Base-by-base conservation (phyloP, 2,797 vertebrate genomes). In the Sus cebifrons region DNA sequence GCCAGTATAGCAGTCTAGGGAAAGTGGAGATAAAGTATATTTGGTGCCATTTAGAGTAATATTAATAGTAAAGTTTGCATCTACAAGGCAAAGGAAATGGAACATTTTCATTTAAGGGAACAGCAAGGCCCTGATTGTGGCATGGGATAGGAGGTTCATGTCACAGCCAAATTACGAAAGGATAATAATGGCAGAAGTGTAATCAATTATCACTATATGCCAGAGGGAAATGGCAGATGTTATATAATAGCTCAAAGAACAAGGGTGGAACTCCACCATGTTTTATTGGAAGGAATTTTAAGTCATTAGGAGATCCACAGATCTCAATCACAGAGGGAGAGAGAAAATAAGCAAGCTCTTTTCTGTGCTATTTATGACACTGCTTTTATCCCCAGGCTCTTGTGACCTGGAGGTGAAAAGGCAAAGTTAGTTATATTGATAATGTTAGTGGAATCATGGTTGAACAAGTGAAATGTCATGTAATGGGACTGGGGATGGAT, bases 241-340 rank as follows among this genome's bases (percentile, higher is more conserved):
- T 79, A 49, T 36, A 15, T 12, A 8, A 75, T 75, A 89, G 14
- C 20, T 36, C n/a, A 85, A 73, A 87, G 16, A 89, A 78, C 10
- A 71, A 54, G 4, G 10, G 27, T 75, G 21, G 91, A 16, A 49
- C 11, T 17, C 27, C 52, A 78, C 5, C 8, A 68, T 7, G 15
- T 89, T 2, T 62, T 77, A 81, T 32, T 91, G 70, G 49, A 92
- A 97, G 29, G 0, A 25, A 91, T 86, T 91, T 54, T 95, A 75
- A 85, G 14, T 94, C 44, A 86, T 17, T 62, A 81, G 87, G 21
- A 96, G 29, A 68, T 14, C 25, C 20, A 83, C 32, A 73, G 44
- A 91, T 21, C 52, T 91, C 56, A 77, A 32, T 64, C 94, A 64
- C 12, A 86, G 84, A n/a, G 74, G 49, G 5, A 87, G 11, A 21